phyloP scores from a whole-genome alignment of 2,113 vertebrate species.

The Percopsis transmontana region DNA sequence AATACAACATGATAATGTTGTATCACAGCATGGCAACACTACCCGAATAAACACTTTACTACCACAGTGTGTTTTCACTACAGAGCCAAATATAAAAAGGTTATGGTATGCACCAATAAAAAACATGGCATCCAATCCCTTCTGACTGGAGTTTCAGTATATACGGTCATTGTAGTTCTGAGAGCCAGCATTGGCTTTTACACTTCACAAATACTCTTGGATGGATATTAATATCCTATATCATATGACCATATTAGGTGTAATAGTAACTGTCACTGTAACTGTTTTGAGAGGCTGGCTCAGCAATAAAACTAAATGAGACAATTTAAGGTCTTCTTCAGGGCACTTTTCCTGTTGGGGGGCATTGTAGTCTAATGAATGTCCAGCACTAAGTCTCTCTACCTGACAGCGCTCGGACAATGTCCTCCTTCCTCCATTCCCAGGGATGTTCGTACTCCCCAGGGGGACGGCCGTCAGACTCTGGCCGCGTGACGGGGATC shows the following conservation, averaged over 20 bases:
- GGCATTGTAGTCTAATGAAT: not conserved
- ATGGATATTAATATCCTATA: too few species aligned
- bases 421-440: constrained; percentile 84
- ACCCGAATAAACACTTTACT: constrained; percentile 50
- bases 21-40: constrained; percentile 35
- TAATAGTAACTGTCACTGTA: too few species aligned
- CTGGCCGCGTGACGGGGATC: constrained; percentile 78
- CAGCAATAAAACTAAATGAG: too few species aligned
- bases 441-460: constrained; percentile 81
- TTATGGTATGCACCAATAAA: constrained; percentile 58
- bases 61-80: constrained; percentile 52
- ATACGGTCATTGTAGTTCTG: too few species aligned
- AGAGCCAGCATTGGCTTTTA: constrained; percentile 32
- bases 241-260: too few species aligned
- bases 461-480: constrained; percentile 76
- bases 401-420: constrained; percentile 80
- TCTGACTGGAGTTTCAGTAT: too few species aligned
- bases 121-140: constrained; percentile 47
- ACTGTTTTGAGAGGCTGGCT: too few species aligned
- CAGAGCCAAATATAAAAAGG: constrained; percentile 53
- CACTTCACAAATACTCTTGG: not conserved
- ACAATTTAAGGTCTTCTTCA: too few species aligned
- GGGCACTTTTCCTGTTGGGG: too few species aligned
- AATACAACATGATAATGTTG: constrained; percentile 30
- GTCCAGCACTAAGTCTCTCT: constrained; percentile 33